Evolutionary conservation across 2,888 invertebrate genomes (phyloP).

Genomic region (Conops quadrifasciatus): DNA sequence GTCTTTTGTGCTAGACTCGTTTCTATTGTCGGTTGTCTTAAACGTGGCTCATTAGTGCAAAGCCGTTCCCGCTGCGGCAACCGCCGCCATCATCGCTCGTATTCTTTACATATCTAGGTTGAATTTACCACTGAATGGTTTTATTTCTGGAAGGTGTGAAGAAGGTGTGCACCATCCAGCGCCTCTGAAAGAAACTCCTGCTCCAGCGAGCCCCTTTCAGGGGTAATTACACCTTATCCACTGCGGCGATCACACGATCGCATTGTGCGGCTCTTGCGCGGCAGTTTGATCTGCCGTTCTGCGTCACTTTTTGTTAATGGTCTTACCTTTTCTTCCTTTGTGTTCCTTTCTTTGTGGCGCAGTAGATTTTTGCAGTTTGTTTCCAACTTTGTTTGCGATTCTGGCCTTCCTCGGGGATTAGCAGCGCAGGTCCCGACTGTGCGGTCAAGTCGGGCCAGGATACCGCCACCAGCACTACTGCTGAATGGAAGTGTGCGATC

Average conservation of each 20-base stretch:
- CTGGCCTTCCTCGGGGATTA: constrained; percentile 19
- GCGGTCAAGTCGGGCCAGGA: constrained; percentile 47
- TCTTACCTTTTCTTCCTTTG: constrained; percentile 34
- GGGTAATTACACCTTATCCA: constrained; percentile 58
- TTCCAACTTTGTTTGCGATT: no score
- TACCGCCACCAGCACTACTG: constrained; percentile 28
- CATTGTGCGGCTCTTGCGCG: constrained; percentile 30
- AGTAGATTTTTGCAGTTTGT: no score
- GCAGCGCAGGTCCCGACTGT: constrained; percentile 20
- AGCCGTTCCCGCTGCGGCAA: no score
- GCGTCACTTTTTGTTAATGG: constrained; percentile 31
- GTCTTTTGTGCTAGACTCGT: no score
- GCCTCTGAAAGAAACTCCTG: constrained; percentile 47
- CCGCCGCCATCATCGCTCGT: no score
- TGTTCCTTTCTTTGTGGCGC: constrained; percentile 10
- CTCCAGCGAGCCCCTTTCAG: constrained; percentile 33
- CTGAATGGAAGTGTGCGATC: constrained; percentile 52
- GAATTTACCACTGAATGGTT: constrained; percentile 10
- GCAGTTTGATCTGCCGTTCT: constrained; percentile 20
- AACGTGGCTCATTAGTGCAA: no score
- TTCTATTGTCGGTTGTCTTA: no score
- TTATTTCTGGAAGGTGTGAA: constrained; percentile 52
- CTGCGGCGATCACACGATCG: constrained; percentile 25
- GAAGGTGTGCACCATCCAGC: constrained; percentile 63
- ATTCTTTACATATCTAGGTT: background rate